Evolutionary conservation across 92 coral and sea anemone species (phyloP), one percentile per base, ranked within the genome.

Genomic region (Parazoanthus darwini): DNA sequence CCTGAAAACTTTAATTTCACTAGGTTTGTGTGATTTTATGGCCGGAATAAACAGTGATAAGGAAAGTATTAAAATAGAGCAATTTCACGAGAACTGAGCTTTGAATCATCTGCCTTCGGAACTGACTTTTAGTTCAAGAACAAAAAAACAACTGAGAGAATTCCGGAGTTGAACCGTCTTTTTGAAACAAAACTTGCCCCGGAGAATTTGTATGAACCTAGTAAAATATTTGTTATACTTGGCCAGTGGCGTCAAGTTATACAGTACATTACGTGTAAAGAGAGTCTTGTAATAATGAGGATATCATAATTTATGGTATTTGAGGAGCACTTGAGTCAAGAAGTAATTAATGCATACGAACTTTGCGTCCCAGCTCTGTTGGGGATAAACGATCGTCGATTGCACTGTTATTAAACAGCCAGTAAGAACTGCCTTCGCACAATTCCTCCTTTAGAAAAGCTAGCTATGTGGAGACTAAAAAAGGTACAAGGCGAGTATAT

Each of bases 21-120:
- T n/a, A 33, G 59, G 66, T 39, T 82, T 71, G 58, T 43, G 43
- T 67, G 16, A 70, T 46, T 15, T 25, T 71, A 26, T 16, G 29
- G 63, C 78, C 63, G 58, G 59, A 9, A 66, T 43, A 82, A 68
- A 82, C 77, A 82, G 33, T 23, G 58, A 82, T 66, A 71, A 65
- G 72, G 2, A 35, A 63, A 8, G 23, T 58, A 20, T 6, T 54
- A 20, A 35, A 54, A 80, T 42, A 46, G 46, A 14, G 46, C 67
- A 23, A 83, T 35, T n/a, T 46, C 26, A 20, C 39, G 3, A 44
- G 42, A n/a, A 6, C 36, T 66, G 35, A 39, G 6, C 39, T 63
- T 26, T 63, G 26, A n/a, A 39, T 44, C 43, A 37, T 76, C 46
- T 39, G 48, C 51, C n/a, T 76, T 76, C 51, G 54, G 29, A 38